Evolutionary conservation across 2,888 invertebrate genomes (phyloP), one percentile per base, ranked within the genome.

Genomic region (Automeris io): DNA sequence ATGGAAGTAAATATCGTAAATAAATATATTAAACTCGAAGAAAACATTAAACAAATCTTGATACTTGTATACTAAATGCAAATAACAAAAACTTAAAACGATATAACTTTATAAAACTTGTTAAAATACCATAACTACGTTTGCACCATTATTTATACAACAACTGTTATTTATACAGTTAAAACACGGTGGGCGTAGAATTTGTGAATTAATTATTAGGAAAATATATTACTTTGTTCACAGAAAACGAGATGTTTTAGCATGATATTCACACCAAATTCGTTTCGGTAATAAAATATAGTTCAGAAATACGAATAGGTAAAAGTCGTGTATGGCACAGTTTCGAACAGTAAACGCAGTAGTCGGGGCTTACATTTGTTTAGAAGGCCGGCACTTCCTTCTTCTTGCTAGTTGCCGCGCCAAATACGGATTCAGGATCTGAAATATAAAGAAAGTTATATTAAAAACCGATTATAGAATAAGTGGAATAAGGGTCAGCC

Each of bases 381-480:
- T 75, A 80, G 57, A 64, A 73, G 5, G 73, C 76, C 6, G 72
- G 50, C 1, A 78, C 66, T 40, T 77, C 70, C 49, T 73, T 75
- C 62, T 75, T 75, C 61, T 73, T 69, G 45, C 49, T 57, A 12
- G 56, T 44, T 11, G 61, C 41, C 9, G 67, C 47, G 5, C 61
- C 47, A 35, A 67, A 35, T 32, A 44, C 36, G 5, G 60, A 35
- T 2, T 72, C 71, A 42, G n/a, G n/a, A n/a, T 66, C 75, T 77
- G 63, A 1, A 61, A 63, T 12, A 46, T 41, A 55, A 25, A 21
- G n/a, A 31, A 18, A 29, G 8, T n/a, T 1, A 26, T 11, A 19
- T 12, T 23, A 18, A 23, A 26, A 18, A 4, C 8, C 18, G 1
- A 22, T 29, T 25, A 18, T n/a, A n/a, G n/a, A n/a, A n/a, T n/a